Conservation (phyloP, 2,888 invertebrate species). For the Disparrhopalites patrizii region DNA sequence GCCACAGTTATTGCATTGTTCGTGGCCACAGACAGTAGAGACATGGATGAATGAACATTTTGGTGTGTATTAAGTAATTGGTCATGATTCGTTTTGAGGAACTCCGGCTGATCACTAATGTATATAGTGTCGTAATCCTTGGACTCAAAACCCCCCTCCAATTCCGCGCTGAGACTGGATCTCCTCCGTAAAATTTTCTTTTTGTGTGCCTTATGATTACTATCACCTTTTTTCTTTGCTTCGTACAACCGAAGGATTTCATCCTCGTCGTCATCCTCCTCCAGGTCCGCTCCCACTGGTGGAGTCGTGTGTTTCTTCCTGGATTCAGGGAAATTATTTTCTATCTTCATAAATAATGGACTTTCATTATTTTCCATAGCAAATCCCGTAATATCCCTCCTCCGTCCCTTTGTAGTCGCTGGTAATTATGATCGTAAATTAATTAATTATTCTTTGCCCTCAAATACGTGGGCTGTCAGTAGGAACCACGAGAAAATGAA, state of each 20-base stretch:
- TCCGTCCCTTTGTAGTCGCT: too few relatives aligned
- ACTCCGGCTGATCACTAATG: not conserved
- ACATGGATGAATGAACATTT: constrained; percentile 23
- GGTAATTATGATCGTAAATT: too few relatives aligned
- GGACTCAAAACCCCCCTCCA: constrained; percentile 15
- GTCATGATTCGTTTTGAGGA: not conserved
- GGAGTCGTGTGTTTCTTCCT: not conserved
- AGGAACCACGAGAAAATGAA: too few relatives aligned
- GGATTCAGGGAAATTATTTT: not conserved
- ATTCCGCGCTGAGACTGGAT: constrained; percentile 20
- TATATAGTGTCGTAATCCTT: not conserved
- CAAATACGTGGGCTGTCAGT: too few relatives aligned
- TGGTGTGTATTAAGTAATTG: not conserved
- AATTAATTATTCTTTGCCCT: too few relatives aligned
- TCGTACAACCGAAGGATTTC: not conserved
- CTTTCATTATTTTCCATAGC: not conserved
- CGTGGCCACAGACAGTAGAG: constrained; percentile 17
- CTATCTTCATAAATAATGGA: not conserved
- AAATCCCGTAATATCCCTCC: too few relatives aligned
- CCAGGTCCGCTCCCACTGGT: not conserved
- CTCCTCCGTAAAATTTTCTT: constrained; percentile 11
- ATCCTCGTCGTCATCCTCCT: not conserved
- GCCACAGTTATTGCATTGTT: constrained; percentile 45
- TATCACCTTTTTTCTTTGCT: not conserved
- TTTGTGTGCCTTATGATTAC: not conserved